Base-by-base conservation (phyloP, 2,888 invertebrate species). In the Chymomyza amoena region DNA sequence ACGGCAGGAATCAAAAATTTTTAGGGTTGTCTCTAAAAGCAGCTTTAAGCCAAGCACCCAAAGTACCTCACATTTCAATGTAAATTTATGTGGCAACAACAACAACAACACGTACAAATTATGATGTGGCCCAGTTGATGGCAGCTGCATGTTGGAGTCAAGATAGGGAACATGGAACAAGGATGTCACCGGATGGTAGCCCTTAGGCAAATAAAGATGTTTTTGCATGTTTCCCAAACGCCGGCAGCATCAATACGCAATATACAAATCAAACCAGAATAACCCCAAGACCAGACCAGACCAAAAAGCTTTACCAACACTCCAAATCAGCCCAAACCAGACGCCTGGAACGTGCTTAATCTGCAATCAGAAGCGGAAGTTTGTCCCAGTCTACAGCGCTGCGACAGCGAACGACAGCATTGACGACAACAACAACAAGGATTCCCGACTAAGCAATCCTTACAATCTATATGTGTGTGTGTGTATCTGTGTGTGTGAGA, bases 301-400 rank as follows among this genome's bases (percentile, higher is more conserved):
- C 15, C 61, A 61, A 61, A 39, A 16, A 20, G 9, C 61, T 15
- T 15, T 13, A 28, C 13, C 50, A 6, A 61, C 18, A 61, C 61
- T 32, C 18, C 7, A 54, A 45, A 45, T 45, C 39, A 45, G 15
- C 57, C 60, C 50, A 73, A 73, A 67, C 54, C 71, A 76, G 85
- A 67, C 78, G 77, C 68, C 70, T 70, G 77, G 72, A 85, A 85
- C 89, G 85, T 88, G 85, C 85, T 83, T 88, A 83, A 86, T 86
- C 85, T 88, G 89, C 89, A 87, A 86, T 86, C 85, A 86, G 76
- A 83, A 75, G 78, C 87, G 85, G 88, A 86, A 88, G 85, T 85
- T 80, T 73, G 76, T 87, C 79, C 74, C 79, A 57, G 65, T 65
- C 18, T 66, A 4, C 36, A 25, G 60, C 72, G 60, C 72, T 64